Evolutionary conservation across 2,888 invertebrate species (phyloP), one percentile per base, ranked within the genome.

Genomic region (Agriotes lineatus): DNA sequence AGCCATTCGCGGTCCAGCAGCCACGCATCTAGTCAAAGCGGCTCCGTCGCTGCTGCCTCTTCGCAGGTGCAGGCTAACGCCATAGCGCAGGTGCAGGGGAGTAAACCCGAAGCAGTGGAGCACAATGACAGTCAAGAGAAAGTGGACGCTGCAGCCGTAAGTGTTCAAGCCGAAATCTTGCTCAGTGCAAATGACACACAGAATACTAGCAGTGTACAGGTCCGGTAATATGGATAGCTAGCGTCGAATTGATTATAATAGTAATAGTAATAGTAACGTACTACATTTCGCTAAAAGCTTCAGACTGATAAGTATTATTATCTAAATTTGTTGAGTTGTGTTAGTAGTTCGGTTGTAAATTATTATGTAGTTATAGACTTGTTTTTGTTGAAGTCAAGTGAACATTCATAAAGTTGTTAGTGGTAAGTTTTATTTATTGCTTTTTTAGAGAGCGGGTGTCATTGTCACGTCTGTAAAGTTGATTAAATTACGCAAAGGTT

Each of bases 1-100:
- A 86, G 85, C 71, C 91, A 91, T 81, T 90, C 90, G 62, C 86
- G 91, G 69, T 90, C 88, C 33, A 89, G 90, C 66, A 90, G 90
- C 81, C 90, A 90, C 77, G 87, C 82, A 18, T 75, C 74, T 30
- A 71, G 44, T 62, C 71, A 71, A 56, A 67, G 67, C 44, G 45
- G 35, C 19, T 59, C 68, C 5, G 9, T 39, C 16, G 30, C 30
- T 10, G 35, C 44, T 10, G 22, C 60, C 12, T 10, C 59, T 9
- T 18, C 58, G 35, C 62, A 62, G 20, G 20, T 25, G 0, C 45
- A 45, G 12, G 35, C 16, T n/a, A 50, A 50, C 22, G 16, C 45
- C 16, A 9, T 39, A 12, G 25, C 30, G n/a, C 65, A 22, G 22
- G 58, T 63, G 9, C 45, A 59, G 44, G 63, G 63, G 6, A 56